These are phyloP conservation scores for Scortum barcoo DNA, from an alignment of 2,113 vertebrate species.

Conservation along the genomic window DNA sequence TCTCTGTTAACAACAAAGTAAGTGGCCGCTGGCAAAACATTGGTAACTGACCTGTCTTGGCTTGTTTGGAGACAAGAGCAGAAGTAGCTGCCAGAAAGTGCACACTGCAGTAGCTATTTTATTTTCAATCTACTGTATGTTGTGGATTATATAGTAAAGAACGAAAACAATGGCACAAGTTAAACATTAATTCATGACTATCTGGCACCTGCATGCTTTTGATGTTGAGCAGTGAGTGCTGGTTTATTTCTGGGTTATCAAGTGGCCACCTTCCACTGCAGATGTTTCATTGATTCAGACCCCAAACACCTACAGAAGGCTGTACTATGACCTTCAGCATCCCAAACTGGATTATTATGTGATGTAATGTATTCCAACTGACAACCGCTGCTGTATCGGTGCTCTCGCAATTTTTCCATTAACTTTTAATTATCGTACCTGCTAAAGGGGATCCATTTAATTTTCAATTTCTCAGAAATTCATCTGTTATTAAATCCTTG, in stretches of 20 bases:
- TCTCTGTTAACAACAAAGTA: conserved; percentile 26
- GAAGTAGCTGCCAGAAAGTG: conserved; percentile 8
- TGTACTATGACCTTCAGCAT: conserved; percentile 47
- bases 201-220: conserved; percentile 5
- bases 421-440: conserved; percentile 73
- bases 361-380: conserved; percentile 61
- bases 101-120: neutral
- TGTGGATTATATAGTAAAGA: neutral
- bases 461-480: conserved; percentile 68
- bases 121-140: conserved; percentile 1
- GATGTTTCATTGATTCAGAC: conserved; percentile 47
- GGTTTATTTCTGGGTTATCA: conserved; percentile 37
- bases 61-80: conserved; percentile 32
- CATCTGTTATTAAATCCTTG: conserved; percentile 68
- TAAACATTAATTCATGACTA: conserved; percentile 36
- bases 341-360: conserved; percentile 61
- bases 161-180: conserved; percentile 8
- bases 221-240: neutral
- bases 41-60: conserved; percentile 36
- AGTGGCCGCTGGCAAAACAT: conserved; percentile 29
- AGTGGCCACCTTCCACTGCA: conserved; percentile 15
- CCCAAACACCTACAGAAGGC: conserved; percentile 29
- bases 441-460: conserved; percentile 72
- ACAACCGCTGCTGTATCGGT: conserved; percentile 51
- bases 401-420: conserved; percentile 61